These are phyloP conservation scores for Vespertilio murinus DNA, from an alignment of 2,797 vertebrate species.

Conservation along the genomic window DNA sequence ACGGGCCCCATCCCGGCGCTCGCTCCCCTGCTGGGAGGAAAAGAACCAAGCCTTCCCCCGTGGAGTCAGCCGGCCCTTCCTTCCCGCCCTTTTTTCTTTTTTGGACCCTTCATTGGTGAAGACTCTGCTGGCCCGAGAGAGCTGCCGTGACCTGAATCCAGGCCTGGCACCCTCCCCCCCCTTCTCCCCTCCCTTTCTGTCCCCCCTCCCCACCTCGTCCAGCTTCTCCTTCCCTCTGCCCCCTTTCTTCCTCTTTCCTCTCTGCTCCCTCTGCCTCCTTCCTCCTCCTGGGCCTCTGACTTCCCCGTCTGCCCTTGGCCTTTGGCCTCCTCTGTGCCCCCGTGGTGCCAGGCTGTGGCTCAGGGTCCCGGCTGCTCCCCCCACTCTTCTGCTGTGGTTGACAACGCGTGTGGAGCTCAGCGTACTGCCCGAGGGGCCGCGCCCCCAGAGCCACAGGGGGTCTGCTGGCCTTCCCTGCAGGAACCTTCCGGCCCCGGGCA, in stretches of 20 bases:
- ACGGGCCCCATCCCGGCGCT: not conserved
- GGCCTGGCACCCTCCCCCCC: conserved; percentile 54
- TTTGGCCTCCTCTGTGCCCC: not conserved
- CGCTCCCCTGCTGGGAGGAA: not conserved
- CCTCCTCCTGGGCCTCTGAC: not conserved
- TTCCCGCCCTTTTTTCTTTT: conserved; percentile 75
- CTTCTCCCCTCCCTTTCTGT: too few species aligned
- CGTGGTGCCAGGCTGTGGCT: conserved; percentile 65
- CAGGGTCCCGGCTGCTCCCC: conserved; percentile 87
- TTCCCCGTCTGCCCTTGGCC: not conserved
- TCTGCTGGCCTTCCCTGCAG: conserved; percentile 55
- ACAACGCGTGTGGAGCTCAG: conserved; percentile 92
- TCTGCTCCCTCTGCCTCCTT: not conserved
- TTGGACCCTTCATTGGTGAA: conserved; percentile 95
- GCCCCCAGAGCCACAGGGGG: conserved; percentile 49
- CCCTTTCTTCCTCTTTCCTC: not conserved
- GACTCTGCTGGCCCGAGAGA: conserved; percentile 91
- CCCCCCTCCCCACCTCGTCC: not conserved
- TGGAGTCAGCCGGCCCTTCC: not conserved
- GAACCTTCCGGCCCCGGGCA: conserved; percentile 70
- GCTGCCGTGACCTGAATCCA: conserved; percentile 85
- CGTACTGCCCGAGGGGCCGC: conserved; percentile 76
- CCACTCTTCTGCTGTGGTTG: conserved; percentile 97
- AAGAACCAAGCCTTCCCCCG: not conserved
- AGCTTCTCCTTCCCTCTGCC: not conserved